Percentiles rank a stretch among this genome's conserved stretches.
Conservation (phyloP, 2,113 vertebrate species). For the Solenodon paradoxus region DNA sequence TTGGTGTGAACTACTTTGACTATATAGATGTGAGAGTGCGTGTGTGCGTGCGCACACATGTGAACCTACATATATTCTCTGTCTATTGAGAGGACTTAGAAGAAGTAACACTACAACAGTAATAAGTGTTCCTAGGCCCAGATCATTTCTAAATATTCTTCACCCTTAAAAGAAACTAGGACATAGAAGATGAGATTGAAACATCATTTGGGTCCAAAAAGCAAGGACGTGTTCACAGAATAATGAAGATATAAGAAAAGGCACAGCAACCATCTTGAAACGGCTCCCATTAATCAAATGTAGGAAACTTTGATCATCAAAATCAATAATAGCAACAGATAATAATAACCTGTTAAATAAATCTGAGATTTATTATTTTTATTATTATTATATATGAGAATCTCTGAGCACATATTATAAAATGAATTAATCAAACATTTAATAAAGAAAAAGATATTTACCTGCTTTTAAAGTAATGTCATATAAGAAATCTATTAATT, state of each 20-base stretch:
- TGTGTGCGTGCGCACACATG: neutral
- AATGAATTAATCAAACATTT: neutral
- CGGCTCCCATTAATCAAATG: neutral
- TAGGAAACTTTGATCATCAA: neutral
- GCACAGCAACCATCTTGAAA: neutral
- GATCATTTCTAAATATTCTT: neutral
- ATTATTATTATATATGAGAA: too few relatives aligned
- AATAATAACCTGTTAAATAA: neutral
- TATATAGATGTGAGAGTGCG: neutral
- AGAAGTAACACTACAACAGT: neutral
- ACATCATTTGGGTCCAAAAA: neutral
- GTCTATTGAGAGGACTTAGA: neutral
- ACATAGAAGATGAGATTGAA: neutral
- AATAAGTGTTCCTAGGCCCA: neutral
- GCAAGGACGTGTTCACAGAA: neutral
- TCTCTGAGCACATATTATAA: neutral
- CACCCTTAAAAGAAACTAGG: neutral
- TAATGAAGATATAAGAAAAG: neutral
- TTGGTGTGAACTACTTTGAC: neutral
- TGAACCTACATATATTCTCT: neutral
- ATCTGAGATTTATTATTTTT: too few relatives aligned
- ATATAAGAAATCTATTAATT: neutral
- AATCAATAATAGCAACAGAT: neutral
- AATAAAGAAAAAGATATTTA: neutral
- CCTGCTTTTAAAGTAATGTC: neutral